These are phyloP conservation scores for Anagyrus pseudococci DNA, from an alignment of 2,888 invertebrate genomes.

Conservation along the genomic window DNA sequence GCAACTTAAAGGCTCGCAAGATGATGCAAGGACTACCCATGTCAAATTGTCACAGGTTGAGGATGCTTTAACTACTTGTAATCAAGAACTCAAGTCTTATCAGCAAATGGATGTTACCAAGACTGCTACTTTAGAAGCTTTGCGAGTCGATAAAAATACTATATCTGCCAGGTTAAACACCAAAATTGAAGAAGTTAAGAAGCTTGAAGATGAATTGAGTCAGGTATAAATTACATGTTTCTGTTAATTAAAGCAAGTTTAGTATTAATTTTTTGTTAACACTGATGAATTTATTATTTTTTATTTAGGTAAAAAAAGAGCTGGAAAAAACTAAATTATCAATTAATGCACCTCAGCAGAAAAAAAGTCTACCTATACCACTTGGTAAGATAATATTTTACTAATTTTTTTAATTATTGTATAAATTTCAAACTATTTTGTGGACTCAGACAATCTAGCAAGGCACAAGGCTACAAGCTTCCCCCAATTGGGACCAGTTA, in stretches of 20 bases:
- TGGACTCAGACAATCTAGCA: constrained; percentile 45
- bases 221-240: constrained; percentile 14
- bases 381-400: constrained; percentile 37
- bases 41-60: constrained; percentile 52
- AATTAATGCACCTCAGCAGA: constrained; percentile 39
- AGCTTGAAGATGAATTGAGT: constrained; percentile 29
- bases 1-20: constrained; percentile 45
- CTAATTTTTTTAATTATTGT: constrained; percentile 15
- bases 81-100: constrained; percentile 53
- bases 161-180: constrained; percentile 38
- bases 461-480: constrained; percentile 42
- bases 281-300: not conserved
- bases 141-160: constrained; percentile 51
- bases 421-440: constrained; percentile 40
- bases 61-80: constrained; percentile 52
- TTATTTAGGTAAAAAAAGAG: constrained; percentile 48
- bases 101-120: constrained; percentile 50
- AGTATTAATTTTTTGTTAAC: constrained; percentile 5
- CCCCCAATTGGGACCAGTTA: constrained; percentile 51
- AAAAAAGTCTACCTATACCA: constrained; percentile 20
- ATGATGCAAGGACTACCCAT: constrained; percentile 49
- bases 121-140: constrained; percentile 50
- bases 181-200: constrained; percentile 23
- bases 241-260: too few species aligned
- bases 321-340: constrained; percentile 46